Evolutionary conservation across 2,888 invertebrate species (phyloP), one percentile per base, ranked within the genome.

Genomic region (Synanthedon myopaeformis): DNA sequence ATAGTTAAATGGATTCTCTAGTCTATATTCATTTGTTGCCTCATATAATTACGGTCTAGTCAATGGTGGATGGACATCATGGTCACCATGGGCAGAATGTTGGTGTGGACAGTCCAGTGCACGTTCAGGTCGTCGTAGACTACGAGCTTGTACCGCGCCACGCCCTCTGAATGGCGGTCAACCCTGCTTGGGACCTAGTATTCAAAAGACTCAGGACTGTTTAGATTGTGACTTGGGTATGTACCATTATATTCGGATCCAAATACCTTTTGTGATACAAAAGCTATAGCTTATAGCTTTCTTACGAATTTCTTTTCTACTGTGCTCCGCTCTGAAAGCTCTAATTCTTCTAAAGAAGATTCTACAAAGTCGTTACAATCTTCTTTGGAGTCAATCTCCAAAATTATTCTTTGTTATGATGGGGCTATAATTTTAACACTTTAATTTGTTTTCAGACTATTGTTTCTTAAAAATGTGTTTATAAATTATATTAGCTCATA

Each of bases 1-100:
- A 35, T 8, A 35, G 8, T 35, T 35, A 35, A 35, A 35, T 8
- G 35, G 6, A 35, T 35, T 35, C 8, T 35, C 8, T 35, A 35
- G 35, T 35, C 35, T 35, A 35, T 35, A 35, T 35, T 10, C 6
- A 3, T 10, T 35, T 35, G 35, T 35, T 35, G 35, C 35, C 35
- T 10, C 35, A 35, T 35, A 10, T 35, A 35, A 35, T 35, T 35
- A 35, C 10, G 35, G 35, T 35, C n/a, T 82, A 97, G 97, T 97
- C 52, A 96, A 97, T 75, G 97, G 97, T 42, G 96, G 95, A 53
- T 97, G 97, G 97, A 94, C 95, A n/a, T 86, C 92, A 8, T 98
- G 97, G 97, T 94, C 94, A 2, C 81, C 91, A 4, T 97, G 96
- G 97, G 90, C 90, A 8, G 95, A 96, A 59, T 97, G 97, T 79